phyloP scores from a whole-genome alignment of 1,140 invertebrate genomes.

The Drosophila tsacasi region DNA sequence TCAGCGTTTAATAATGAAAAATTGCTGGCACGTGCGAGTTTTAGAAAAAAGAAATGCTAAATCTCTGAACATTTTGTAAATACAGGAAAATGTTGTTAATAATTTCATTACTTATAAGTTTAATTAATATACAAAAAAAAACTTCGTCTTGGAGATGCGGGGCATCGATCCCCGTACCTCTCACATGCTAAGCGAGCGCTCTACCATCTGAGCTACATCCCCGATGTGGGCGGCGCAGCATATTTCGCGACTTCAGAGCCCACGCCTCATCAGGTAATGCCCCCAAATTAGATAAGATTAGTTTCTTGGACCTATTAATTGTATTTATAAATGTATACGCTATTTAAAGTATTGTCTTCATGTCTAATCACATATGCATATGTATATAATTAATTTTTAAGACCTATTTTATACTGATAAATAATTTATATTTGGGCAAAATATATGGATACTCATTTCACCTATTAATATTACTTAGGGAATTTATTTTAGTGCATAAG shows the following conservation, averaged over 20 bases:
- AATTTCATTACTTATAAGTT: background rate
- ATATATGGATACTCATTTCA: background rate
- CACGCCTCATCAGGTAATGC: background rate
- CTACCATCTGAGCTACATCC: constrained; percentile 92
- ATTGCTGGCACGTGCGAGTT: constrained; percentile 56
- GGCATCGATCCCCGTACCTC: constrained; percentile 93
- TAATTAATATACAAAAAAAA: too few species aligned
- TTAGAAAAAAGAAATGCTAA: constrained; percentile 5
- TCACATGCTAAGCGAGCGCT: constrained; percentile 94
- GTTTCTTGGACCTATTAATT: background rate
- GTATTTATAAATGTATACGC: background rate
- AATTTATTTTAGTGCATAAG: too few species aligned
- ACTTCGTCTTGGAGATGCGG: constrained; percentile 88
- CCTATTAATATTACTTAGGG: background rate
- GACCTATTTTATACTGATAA: background rate
- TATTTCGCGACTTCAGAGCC: background rate
- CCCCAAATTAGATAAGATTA: background rate
- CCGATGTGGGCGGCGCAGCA: constrained; percentile 9
- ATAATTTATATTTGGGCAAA: background rate
- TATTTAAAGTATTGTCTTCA: background rate
- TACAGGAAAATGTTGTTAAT: background rate
- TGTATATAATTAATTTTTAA: too few species aligned
- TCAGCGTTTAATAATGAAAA: constrained; percentile 59
- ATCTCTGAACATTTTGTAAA: background rate
- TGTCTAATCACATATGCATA: background rate